phyloP scores from a whole-genome alignment of 2,888 invertebrate species.

The Dryococelus australis region DNA sequence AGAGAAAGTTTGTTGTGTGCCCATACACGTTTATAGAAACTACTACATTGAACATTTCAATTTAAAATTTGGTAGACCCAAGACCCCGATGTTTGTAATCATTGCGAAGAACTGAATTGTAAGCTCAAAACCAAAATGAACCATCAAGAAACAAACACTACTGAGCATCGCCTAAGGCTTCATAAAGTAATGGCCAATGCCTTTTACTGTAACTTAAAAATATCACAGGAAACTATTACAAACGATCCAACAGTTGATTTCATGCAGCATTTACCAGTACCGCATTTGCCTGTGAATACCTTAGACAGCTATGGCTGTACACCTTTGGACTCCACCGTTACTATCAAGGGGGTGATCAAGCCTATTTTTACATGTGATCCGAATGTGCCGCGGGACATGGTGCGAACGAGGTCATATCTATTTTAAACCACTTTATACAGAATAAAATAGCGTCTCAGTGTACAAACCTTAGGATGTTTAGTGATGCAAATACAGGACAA shows the following conservation, averaged over 20 bases:
- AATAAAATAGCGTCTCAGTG: neutral
- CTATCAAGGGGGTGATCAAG: neutral
- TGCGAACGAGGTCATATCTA: neutral
- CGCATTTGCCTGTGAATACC: neutral
- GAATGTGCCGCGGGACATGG: neutral
- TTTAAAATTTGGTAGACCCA: neutral
- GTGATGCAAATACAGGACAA: neutral
- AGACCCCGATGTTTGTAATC: neutral
- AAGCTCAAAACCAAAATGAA: neutral
- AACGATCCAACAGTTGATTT: neutral
- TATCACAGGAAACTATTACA: neutral
- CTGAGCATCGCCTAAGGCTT: neutral
- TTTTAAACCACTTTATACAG: slow-evolving; percentile 6
- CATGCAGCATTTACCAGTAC: neutral
- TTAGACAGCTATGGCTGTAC: neutral
- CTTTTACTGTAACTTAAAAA: neutral
- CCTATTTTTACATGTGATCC: neutral
- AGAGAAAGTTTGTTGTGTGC: slow-evolving; percentile 13
- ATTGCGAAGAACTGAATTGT: neutral
- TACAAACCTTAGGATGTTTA: neutral
- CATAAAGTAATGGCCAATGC: neutral
- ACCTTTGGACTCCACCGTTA: neutral
- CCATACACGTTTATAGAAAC: slow-evolving; percentile 10
- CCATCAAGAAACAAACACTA: neutral
- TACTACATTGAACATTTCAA: slow-evolving; percentile 13